phyloP scores from a whole-genome alignment of 2,797 vertebrate genomes.

The Eulemur albifrons region DNA sequence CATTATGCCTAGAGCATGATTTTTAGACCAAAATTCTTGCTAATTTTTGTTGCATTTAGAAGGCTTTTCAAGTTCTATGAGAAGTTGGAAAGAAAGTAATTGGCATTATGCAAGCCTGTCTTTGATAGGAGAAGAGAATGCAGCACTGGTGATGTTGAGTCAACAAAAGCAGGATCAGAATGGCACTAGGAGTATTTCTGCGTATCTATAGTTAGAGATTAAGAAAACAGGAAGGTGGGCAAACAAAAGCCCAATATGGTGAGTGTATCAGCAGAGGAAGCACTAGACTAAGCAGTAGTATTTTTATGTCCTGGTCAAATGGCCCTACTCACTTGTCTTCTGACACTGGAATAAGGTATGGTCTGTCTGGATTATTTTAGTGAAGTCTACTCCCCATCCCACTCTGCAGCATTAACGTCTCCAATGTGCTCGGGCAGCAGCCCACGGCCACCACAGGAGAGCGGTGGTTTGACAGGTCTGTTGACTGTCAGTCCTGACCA shows the following conservation, averaged over 20 bases:
- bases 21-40: not conserved
- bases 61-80: not conserved
- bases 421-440: no score
- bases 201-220: not conserved
- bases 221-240: not conserved
- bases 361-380: not conserved
- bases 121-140: no score
- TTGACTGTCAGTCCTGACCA: not conserved
- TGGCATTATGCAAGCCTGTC: no score
- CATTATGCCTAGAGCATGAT: not conserved
- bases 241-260: not conserved
- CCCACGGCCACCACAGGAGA: not conserved
- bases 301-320: not conserved
- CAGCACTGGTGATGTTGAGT: no score
- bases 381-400: not conserved
- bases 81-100: no score
- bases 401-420: not conserved
- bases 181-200: not conserved
- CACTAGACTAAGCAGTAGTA: not conserved
- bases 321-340: not conserved
- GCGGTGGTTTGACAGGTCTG: not conserved
- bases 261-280: not conserved
- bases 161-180: no score
- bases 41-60: not conserved
- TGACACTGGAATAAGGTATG: no score